phyloP scores from a whole-genome alignment of 2,113 vertebrate genomes.

The Athene cunicularia region DNA sequence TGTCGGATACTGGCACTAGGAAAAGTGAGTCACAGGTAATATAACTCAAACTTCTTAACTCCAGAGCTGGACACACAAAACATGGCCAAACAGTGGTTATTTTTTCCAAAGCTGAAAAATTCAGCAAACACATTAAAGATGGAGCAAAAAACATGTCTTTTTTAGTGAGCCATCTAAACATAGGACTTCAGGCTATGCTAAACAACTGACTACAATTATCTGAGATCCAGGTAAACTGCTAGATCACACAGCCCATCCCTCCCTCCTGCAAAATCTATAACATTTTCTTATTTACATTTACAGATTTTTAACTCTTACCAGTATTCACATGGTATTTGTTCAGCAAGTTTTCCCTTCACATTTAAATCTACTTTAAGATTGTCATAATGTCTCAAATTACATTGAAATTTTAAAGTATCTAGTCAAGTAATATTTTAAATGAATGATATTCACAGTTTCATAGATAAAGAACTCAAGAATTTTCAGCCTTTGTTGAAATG shows the following conservation, averaged over 20 bases:
- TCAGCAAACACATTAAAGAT: background rate
- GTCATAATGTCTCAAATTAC: background rate
- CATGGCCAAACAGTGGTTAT: background rate
- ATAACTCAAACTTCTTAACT: background rate
- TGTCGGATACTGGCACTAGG: background rate
- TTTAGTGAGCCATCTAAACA: background rate
- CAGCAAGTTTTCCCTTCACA: background rate
- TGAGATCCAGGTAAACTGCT: background rate
- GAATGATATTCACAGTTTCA: background rate
- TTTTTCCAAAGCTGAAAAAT: background rate
- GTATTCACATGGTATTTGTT: background rate
- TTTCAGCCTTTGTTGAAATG: background rate
- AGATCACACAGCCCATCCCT: background rate
- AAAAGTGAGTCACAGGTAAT: background rate
- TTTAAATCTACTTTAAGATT: background rate
- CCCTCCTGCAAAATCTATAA: background rate
- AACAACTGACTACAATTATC: background rate
- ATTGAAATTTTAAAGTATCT: background rate
- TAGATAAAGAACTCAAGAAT: background rate
- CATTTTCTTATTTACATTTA: background rate
- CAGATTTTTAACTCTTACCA: background rate
- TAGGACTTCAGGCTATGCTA: background rate
- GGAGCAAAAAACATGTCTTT: rapidly evolving
- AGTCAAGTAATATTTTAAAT: background rate
- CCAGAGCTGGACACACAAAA: background rate